These are phyloP conservation scores for Gryllus bimaculatus DNA, from an alignment of 1,140 invertebrate genomes.

Conservation along the genomic window DNA sequence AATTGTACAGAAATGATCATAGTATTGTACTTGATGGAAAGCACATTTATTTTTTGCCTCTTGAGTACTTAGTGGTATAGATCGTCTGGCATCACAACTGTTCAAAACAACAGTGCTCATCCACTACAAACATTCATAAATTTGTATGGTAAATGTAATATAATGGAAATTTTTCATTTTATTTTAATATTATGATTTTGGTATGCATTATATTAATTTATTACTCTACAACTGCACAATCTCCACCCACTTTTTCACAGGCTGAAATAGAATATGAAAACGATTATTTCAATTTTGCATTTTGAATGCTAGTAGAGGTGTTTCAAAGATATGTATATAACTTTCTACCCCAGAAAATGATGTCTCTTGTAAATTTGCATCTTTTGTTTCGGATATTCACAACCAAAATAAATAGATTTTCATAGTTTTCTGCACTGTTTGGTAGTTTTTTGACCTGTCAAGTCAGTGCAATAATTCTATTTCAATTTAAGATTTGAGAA, in stretches of 20 bases:
- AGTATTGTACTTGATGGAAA: not conserved
- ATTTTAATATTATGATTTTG: no score
- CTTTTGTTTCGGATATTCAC: not conserved
- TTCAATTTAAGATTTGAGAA: not conserved
- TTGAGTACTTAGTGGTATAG: not conserved
- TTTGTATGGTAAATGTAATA: not conserved
- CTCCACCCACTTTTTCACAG: no score
- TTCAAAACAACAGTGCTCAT: not conserved
- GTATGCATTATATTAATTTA: no score
- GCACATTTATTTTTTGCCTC: not conserved
- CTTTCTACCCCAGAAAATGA: no score
- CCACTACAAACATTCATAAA: not conserved
- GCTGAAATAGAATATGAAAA: no score
- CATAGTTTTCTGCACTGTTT: not conserved
- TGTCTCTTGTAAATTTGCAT: not conserved
- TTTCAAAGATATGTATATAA: no score
- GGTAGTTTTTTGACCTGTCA: not conserved
- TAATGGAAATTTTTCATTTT: not conserved
- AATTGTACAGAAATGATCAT: not conserved
- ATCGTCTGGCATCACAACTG: not conserved
- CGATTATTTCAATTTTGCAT: no score
- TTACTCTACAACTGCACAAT: no score
- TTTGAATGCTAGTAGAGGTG: no score
- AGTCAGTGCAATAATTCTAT: not conserved
- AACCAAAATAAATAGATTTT: not conserved